Percentiles rank a stretch among this genome's conserved stretches.
These are phyloP conservation scores for Perca fluviatilis DNA, from an alignment of 2,113 vertebrate genomes.

Conservation along the genomic window DNA sequence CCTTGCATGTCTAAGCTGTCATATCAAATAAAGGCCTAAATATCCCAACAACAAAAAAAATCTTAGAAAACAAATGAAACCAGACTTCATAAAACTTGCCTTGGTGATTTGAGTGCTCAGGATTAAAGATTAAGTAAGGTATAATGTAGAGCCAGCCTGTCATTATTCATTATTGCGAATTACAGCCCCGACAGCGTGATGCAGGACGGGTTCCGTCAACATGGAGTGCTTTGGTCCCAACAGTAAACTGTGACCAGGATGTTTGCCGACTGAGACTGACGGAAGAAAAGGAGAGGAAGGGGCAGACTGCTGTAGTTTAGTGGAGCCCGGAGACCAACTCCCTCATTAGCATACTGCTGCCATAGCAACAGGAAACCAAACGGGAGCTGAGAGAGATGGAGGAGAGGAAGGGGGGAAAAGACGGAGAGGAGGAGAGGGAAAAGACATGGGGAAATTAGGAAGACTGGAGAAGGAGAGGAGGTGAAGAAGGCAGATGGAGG, in stretches of 20 bases:
- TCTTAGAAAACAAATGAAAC: too few relatives aligned
- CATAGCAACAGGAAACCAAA: conserved; percentile 80
- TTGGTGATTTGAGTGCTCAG: too few relatives aligned
- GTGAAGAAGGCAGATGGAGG: neutral
- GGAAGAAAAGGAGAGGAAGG: neutral
- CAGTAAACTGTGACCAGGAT: neutral
- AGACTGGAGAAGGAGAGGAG: too few relatives aligned
- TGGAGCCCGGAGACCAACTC: conserved; percentile 65
- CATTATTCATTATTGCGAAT: too few relatives aligned
- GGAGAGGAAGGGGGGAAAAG: neutral
- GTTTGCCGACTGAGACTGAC: neutral
- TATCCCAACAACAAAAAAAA: too few relatives aligned
- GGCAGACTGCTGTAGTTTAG: conserved; percentile 51
- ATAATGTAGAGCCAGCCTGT: too few relatives aligned
- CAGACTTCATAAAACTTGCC: too few relatives aligned
- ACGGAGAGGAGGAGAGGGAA: neutral
- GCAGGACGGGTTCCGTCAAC: neutral
- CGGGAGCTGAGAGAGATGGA: conserved; percentile 17
- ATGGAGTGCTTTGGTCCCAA: neutral
- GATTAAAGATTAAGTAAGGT: too few relatives aligned
- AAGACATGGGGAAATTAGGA: neutral
- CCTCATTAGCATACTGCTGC: conserved; percentile 81
- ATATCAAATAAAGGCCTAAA: too few relatives aligned
- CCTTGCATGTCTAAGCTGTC: too few relatives aligned
- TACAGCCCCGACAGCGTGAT: too few relatives aligned